Evolutionary conservation across 2,888 invertebrate genomes (phyloP), one percentile per base, ranked within the genome.

Genomic region (Ornithoptera alexandrae): DNA sequence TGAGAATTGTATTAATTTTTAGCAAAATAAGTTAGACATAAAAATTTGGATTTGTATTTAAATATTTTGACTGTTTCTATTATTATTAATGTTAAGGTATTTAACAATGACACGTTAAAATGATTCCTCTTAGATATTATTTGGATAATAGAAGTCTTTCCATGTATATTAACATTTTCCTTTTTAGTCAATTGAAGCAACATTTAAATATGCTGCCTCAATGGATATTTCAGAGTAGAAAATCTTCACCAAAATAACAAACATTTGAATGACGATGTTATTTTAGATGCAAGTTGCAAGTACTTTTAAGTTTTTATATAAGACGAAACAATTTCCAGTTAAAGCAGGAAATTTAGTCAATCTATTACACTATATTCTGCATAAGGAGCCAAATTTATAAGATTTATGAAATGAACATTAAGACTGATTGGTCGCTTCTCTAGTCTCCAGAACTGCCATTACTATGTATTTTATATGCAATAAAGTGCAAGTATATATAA

Each of bases 391-490:
- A 58, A 65, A 65, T 17, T 30, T 22, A 36, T 42, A 24, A 50
- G 24, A n/a, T 20, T 50, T 20, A 50, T 46, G 24, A 36, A 30
- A 66, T 46, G 61, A 20, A 50, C 20, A 20, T 53, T 30, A 66
- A 66, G 66, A 66, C 66, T 66, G 66, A 66, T 50, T 60, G 46
- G 66, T 12, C 50, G 30, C 50, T 42, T 50, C 30, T 18, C 60
- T 66, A 60, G 50, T 66, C 20, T 36, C n/a, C 18, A 65, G 59
- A 53, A 30, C 50, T 66, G 46, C 59, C 59, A 59, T 60, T 60
- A 12, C n/a, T 65, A 17, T 57, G 57, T 57, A 57, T 20, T 57
- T n/a, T 57, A 57, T 57, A 57, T 57, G 57, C 36, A 57, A 39
- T 39, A 6, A 22, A 64, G 39, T n/a, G 22, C 10, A 59, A 59